Evolutionary conservation across 2,797 vertebrate genomes (phyloP), one percentile per base, ranked within the genome.

Genomic region (Natrix natrix): DNA sequence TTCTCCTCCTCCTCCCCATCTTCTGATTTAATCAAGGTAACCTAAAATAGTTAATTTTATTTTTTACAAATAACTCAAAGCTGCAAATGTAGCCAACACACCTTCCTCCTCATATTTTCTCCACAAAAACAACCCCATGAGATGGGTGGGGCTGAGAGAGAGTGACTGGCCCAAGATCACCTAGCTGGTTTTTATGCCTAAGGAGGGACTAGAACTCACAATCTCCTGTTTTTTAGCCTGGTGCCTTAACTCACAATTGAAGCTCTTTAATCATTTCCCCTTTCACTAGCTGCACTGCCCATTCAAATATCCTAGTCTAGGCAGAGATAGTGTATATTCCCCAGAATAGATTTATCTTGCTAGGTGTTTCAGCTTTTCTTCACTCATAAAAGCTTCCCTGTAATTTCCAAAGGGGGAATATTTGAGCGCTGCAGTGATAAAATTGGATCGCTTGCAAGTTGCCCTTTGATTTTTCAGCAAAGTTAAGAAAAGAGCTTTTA

Each of bases 401-500:
- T 60, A 88, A 91, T 93, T 91, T 37, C 92, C 26, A 61, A 43
- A 56, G n/a, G 37, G 61, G 86, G n/a, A 6, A 88, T 91, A 91
- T 43, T 93, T 60, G 56, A 88, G 63, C 61, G 5, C 86, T 26
- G 55, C 57, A 88, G 90, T 78, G 86, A 91, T 83, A 83, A 91
- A 91, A 93, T 91, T 91, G 88, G 90, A 88, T 88, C 10, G n/a
- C 56, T 93, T 88, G 86, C 87, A 69, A 93, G 43, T 55, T 69
- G 54, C 52, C 16, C 55, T 93, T 93, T 91, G 90, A 88, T 93
- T 91, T 91, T 69, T 63, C 66, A 43, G 22, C 48, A 28, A 91
- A 83, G 92, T 91, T 83, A 91, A 90, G 56, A 90, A 91, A 87
- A 10, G 59, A 28, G 52, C 60, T 86, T 91, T 28, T 61, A 7